Conservation (phyloP, 2,113 vertebrate genomes). For the Chamaea fasciata region DNA sequence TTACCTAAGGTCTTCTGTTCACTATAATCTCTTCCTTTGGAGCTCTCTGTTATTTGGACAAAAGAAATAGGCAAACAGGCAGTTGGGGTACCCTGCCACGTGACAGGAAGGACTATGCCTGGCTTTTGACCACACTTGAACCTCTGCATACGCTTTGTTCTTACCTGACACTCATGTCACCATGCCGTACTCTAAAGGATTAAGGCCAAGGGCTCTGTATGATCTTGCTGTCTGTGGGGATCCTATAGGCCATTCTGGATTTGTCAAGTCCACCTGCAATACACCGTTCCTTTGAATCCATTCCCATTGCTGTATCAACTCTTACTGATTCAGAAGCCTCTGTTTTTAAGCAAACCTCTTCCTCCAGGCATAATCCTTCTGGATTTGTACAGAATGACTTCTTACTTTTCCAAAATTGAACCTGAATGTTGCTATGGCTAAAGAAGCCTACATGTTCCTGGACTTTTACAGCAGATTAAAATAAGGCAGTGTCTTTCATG, state of each 20-base stretch:
- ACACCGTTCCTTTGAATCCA: not conserved
- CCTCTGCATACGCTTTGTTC: not conserved
- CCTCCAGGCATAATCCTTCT: not conserved
- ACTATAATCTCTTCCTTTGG: not conserved
- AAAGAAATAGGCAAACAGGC: not conserved
- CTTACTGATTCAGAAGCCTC: not conserved
- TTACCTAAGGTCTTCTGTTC: not conserved
- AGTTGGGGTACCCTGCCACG: not conserved
- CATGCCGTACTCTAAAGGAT: not conserved
- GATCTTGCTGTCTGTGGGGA: not conserved
- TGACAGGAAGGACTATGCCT: not conserved
- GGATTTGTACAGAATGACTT: not conserved
- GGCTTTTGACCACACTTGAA: not conserved
- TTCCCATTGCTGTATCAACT: not conserved
- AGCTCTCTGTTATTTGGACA: not conserved
- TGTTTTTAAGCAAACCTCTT: slow-evolving; percentile 17
- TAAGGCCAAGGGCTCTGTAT: not conserved
- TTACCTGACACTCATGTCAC: not conserved
- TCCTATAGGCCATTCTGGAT: not conserved
- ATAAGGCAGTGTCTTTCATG: not conserved
- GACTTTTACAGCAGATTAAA: not conserved
- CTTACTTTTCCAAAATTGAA: not conserved
- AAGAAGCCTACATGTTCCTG: not conserved
- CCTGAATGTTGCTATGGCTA: not conserved
- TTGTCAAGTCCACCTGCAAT: not conserved